Conservation (phyloP, 2,113 vertebrate species). For the Centropus unirufus region DNA sequence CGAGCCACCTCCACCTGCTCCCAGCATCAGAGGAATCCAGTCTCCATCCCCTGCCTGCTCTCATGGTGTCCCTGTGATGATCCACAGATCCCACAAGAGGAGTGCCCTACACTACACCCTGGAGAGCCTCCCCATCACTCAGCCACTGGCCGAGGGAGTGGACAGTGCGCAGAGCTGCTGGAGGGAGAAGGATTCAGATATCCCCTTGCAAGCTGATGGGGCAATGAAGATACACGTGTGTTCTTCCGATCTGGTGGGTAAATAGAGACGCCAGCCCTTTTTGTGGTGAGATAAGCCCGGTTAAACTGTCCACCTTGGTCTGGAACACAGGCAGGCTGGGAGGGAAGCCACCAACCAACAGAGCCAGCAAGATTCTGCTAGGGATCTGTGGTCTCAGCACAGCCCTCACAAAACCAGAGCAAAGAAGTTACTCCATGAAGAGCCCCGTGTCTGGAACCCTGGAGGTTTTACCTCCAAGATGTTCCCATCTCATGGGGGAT, state of each 20-base stretch:
- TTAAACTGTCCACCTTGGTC: neutral
- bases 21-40: neutral
- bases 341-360: neutral
- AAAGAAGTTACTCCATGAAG: neutral
- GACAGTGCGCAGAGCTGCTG: neutral
- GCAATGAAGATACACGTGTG: neutral
- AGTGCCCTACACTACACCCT: neutral
- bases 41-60: neutral
- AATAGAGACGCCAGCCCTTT: neutral
- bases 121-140: neutral
- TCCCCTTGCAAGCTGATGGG: neutral
- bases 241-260: neutral
- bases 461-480: neutral
- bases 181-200: neutral
- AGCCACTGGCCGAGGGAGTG: fast-evolving
- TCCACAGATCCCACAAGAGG: neutral
- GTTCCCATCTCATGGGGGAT: neutral
- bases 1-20: neutral
- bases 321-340: neutral
- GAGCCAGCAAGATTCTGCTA: neutral
- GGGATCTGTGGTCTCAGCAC: neutral
- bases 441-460: neutral
- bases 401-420: neutral
- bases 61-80: neutral
- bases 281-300: neutral